phyloP scores from a whole-genome alignment of 2,888 invertebrate species.

The Drosophila suboccidentalis region DNA sequence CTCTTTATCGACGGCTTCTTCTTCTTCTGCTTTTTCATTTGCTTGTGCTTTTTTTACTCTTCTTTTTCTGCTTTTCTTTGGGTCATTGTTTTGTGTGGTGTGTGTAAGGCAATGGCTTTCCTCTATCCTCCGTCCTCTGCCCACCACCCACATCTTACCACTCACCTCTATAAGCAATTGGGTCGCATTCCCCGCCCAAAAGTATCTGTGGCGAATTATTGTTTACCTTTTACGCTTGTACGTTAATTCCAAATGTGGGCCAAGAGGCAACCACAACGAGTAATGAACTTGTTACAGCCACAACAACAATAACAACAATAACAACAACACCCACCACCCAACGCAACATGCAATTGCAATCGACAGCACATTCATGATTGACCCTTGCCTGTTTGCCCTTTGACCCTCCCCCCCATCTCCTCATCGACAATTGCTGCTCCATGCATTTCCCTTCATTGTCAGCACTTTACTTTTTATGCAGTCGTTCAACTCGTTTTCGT shows the following conservation, averaged over 20 bases:
- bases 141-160: background rate
- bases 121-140: background rate
- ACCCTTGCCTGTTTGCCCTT: conserved; percentile 20
- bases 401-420: background rate
- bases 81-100: conserved; percentile 37
- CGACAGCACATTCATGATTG: conserved; percentile 31
- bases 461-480: conserved; percentile 37
- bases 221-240: conserved; percentile 74
- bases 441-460: conserved; percentile 20
- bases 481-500: conserved; percentile 36
- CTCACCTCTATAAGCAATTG: conserved; percentile 17
- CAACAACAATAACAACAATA: background rate
- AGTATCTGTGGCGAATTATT: conserved; percentile 66
- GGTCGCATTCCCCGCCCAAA: conserved; percentile 29
- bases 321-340: conserved; percentile 7
- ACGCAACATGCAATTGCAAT: conserved; percentile 26
- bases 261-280: conserved; percentile 31
- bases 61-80: conserved; percentile 21
- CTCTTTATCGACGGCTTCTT: conserved; percentile 40
- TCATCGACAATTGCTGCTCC: background rate
- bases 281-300: conserved; percentile 46
- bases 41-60: conserved; percentile 20
- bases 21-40: conserved; percentile 23
- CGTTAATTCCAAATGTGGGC: conserved; percentile 39
- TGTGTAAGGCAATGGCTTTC: conserved; percentile 37